Conservation (phyloP, 1,140 invertebrate genomes). For the Plodia interpunctella region DNA sequence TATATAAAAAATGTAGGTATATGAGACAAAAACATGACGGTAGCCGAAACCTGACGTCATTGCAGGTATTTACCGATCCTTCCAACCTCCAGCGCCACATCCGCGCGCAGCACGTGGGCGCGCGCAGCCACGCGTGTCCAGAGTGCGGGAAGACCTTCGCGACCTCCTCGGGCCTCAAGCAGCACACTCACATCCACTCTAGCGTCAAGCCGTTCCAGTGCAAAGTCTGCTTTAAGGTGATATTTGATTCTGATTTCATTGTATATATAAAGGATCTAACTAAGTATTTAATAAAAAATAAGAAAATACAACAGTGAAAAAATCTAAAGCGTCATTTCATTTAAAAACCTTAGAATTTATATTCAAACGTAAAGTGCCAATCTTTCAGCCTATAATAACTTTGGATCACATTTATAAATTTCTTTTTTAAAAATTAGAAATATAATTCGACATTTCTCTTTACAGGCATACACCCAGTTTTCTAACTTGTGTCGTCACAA, state of each 20-base stretch:
- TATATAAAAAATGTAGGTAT: not conserved
- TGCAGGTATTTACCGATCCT: slow-evolving; percentile 94
- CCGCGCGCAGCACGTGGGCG: slow-evolving; percentile 93
- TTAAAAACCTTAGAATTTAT: too few relatives aligned
- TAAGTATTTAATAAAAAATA: too few relatives aligned
- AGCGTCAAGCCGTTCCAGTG: slow-evolving; percentile 98
- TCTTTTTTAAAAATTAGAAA: not conserved
- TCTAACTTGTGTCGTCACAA: slow-evolving; percentile 99
- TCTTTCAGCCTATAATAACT: too few relatives aligned
- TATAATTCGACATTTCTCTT: slow-evolving; percentile 52
- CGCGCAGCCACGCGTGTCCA: slow-evolving; percentile 94
- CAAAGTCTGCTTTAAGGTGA: slow-evolving; percentile 90
- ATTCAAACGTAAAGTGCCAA: too few relatives aligned
- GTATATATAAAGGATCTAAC: too few relatives aligned
- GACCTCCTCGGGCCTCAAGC: slow-evolving; percentile 97
- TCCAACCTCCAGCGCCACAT: slow-evolving; percentile 98
- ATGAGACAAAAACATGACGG: not conserved
- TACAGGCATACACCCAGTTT: slow-evolving; percentile 99
- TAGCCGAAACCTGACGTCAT: slow-evolving; percentile 68
- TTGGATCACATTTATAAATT: not conserved
- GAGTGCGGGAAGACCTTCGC: slow-evolving; percentile 99
- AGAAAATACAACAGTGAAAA: not conserved
- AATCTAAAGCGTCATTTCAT: too few relatives aligned
- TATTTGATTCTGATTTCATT: slow-evolving; percentile 14
- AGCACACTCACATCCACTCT: slow-evolving; percentile 99